Base-by-base conservation (phyloP, 1,140 invertebrate genomes). In the Potamilus streckersoni region DNA sequence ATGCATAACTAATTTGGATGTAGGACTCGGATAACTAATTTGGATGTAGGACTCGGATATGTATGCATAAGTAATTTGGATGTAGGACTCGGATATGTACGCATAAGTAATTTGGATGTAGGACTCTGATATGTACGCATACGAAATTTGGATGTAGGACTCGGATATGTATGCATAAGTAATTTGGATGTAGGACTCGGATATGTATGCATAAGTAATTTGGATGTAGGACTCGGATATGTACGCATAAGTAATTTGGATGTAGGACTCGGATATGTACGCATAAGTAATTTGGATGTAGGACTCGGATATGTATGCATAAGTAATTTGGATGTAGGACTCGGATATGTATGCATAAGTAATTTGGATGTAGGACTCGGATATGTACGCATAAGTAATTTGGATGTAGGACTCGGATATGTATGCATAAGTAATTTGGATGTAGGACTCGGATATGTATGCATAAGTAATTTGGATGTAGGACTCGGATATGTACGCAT, bases 391-490 rank as follows among this genome's bases (percentile, higher is more conserved):
- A n/a, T 49, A 31, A 2, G 27, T 88, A 91, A 93, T 80, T 81
- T 93, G 73, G 92, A 93, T 88, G 92, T 93, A 38, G 90, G 82
- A 91, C 90, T 56, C 88, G 89, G 5, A 91, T 92, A 84, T 90
- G 88, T 87, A 31, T 66, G 17, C 20, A 2, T 19, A 3, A 5
- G 69, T 69, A 49, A 20, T 19, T 31, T 68, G 60, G 16, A 61
- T 17, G 60, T 61, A 20, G n/a, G n/a, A n/a, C n/a, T n/a, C n/a
- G n/a, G n/a, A n/a, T n/a, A n/a, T n/a, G n/a, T n/a, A n/a, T n/a
- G n/a, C n/a, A n/a, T n/a, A n/a, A n/a, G n/a, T 88, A 91, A 93
- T 80, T 81, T 93, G 73, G 92, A 93, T 88, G 92, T 93, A 38
- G 90, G 82, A 91, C 90, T 56, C 88, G 89, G 5, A 91, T 92